phyloP scores from a whole-genome alignment of 2,113 vertebrate genomes.

The Pogona vitticeps region DNA sequence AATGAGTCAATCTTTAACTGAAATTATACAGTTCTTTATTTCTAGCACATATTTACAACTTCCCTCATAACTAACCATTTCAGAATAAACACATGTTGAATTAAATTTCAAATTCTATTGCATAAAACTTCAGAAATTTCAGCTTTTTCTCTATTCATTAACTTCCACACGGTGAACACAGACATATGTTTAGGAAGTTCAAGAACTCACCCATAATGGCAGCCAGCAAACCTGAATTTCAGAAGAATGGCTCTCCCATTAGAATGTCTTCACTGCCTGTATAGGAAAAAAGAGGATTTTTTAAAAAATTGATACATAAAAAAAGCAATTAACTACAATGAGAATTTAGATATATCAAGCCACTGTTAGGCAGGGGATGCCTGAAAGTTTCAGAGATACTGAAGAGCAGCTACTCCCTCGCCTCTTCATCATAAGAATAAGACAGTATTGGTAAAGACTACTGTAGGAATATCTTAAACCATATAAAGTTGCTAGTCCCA shows the following conservation, averaged over 20 bases:
- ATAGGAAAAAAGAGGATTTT: constrained; percentile 58
- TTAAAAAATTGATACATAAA: too few species aligned
- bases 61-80: background rate
- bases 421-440: background rate
- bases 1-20: too few species aligned
- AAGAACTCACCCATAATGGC: constrained; percentile 88
- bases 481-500: too few species aligned
- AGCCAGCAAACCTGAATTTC: constrained; percentile 79
- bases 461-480: background rate
- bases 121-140: background rate
- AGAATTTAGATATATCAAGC: background rate
- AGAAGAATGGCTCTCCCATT: constrained; percentile 85
- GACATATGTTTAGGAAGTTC: background rate
- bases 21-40: too few species aligned
- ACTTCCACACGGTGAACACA: background rate
- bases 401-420: background rate
- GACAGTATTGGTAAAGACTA: background rate
- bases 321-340: background rate
- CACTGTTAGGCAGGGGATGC: background rate
- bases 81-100: background rate
- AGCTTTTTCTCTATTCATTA: background rate
- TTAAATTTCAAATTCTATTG: background rate
- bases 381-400: too few species aligned
- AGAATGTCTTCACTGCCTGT: constrained; percentile 84
- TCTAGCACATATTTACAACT: background rate